Evolutionary conservation across 2,797 vertebrate species (phyloP), one percentile per base, ranked within the genome.

Genomic region (Hylomyscus alleni): DNA sequence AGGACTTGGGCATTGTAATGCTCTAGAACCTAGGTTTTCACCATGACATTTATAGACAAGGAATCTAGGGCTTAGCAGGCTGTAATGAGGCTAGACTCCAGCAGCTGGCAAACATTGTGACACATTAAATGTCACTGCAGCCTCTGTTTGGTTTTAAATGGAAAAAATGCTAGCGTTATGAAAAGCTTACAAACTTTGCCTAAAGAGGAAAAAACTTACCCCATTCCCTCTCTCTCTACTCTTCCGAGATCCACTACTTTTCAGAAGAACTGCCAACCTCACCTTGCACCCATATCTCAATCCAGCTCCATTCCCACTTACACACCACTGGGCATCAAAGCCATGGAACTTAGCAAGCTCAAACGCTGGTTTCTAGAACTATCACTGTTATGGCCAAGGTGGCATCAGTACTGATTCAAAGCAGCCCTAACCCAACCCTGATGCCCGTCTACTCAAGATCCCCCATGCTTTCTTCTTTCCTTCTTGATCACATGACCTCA

Each of bases 121-220:
- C 95, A 93, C 81, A 95, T 90, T 95, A 98, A 98, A 98, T 98
- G 97, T 92, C 96, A 97, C 96, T 96, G 89, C 60, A 62, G 84
- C 75, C 65, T 97, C 93, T 97, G 88, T 96, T 97, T 89, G 56
- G 52, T 96, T 98, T 98, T 96, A 97, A 97, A 94, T 76, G 31
- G 52, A 97, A 96, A 98, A 94, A 97, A 20, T 69, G 52, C 19
- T 91, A 62, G 67, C 95, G 47, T 85, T 98, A 91, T 72, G 89
- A 98, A 90, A 97, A 97, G 87, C 88, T 94, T 92, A 80, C 73
- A 96, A 97, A 96, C 90, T 83, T 94, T 95, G 90, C 56, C 78
- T 92, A 72, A 47, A 91, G 65, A 95, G 87, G 92, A 90, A 72
- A 93, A 95, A 94, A 31, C 77, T n/a, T 6, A 4, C 22, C 24